phyloP scores from a whole-genome alignment of 1,140 invertebrate species.

The Drosophila parvula region DNA sequence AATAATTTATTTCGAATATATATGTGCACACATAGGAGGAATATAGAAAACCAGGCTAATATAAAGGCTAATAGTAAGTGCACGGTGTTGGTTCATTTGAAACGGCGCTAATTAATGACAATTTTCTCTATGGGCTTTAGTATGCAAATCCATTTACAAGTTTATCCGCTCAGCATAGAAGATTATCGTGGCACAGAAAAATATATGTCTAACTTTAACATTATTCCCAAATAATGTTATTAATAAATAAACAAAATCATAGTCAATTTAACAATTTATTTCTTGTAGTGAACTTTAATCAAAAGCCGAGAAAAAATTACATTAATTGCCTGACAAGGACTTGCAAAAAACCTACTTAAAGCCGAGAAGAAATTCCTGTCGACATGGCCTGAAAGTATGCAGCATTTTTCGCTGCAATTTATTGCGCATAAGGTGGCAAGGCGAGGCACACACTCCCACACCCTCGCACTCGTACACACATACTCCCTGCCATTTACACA shows the following conservation, averaged over 20 bases:
- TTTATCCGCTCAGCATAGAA: conserved; percentile 28
- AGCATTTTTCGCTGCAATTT: conserved; percentile 55
- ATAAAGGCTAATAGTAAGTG: conserved; percentile 23
- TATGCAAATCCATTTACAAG: conserved; percentile 41
- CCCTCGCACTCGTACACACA: neutral
- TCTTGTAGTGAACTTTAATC: conserved; percentile 5
- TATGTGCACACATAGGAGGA: neutral
- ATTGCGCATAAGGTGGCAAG: conserved; percentile 34
- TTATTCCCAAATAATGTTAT: neutral
- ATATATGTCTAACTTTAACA: neutral
- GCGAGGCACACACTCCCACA: neutral
- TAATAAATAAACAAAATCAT: neutral
- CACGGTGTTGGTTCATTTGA: conserved; percentile 5
- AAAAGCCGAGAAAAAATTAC: conserved; percentile 5
- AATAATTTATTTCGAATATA: conserved; percentile 79
- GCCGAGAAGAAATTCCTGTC: conserved; percentile 17
- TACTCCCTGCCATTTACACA: conserved; percentile 44
- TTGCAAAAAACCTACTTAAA: conserved; percentile 13
- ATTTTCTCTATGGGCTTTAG: conserved; percentile 33
- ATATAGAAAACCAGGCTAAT: conserved; percentile 35
- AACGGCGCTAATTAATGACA: conserved; percentile 59
- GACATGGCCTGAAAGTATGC: conserved; percentile 53
- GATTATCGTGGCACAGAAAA: neutral
- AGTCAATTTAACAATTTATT: neutral
- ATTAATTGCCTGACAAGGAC: conserved; percentile 43